Percentiles rank a stretch among this genome's conserved stretches.
Evolutionary conservation across 2,888 invertebrate species (phyloP).

Genomic region (Brachypalpus laphriformis): DNA sequence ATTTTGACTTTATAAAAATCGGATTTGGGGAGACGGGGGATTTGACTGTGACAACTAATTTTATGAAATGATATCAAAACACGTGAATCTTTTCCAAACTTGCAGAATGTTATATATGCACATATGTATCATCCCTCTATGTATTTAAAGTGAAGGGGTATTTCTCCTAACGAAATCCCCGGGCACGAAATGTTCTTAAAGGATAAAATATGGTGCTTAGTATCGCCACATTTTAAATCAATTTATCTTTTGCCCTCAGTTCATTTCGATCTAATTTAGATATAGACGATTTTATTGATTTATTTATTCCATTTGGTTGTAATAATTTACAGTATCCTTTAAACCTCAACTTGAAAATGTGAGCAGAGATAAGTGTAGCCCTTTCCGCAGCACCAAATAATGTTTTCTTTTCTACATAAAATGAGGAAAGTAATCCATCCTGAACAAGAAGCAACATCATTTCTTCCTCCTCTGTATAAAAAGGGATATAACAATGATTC

Average conservation of each 20-base stretch:
- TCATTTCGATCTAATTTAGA: conserved; percentile 44
- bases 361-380: conserved; percentile 28
- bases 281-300: conserved; percentile 35
- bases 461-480: conserved; percentile 10
- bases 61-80: too few species aligned
- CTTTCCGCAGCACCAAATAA: conserved; percentile 45
- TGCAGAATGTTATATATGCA: too few species aligned
- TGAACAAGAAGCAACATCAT: conserved; percentile 47
- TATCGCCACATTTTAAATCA: conserved; percentile 29
- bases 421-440: conserved; percentile 50
- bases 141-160: background rate
- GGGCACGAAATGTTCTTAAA: background rate
- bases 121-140: too few species aligned
- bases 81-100: too few species aligned
- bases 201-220: background rate
- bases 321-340: conserved; percentile 46
- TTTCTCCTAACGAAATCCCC: background rate
- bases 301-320: conserved; percentile 40
- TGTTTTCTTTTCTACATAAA: conserved; percentile 53
- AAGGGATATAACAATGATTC: conserved; percentile 60
- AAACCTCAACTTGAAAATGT: conserved; percentile 25
- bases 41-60: too few species aligned
- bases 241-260: conserved; percentile 14
- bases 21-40: too few species aligned
- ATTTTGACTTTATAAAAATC: too few species aligned